A percentile compares a stretch with the other conserved stretches of the same genome.
Evolutionary conservation across 1,140 invertebrate genomes (phyloP).

Genomic region (Drosophila eugracilis): DNA sequence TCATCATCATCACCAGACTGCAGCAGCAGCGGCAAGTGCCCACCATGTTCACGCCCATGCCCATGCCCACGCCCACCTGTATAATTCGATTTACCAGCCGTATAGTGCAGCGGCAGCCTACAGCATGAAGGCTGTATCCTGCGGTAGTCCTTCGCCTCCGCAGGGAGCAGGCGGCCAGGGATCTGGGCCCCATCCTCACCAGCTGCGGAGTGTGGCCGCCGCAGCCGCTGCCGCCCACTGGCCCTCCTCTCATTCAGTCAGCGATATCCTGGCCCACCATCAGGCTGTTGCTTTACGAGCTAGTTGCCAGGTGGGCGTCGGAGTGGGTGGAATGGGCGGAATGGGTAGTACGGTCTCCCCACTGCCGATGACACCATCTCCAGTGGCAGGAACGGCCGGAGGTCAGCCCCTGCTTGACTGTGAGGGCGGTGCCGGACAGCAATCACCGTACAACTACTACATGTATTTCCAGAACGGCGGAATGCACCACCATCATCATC

Average conservation of each 20-base stretch:
- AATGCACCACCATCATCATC: slow-evolving; percentile 82
- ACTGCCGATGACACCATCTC: slow-evolving; percentile 77
- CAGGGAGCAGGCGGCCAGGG: slow-evolving; percentile 61
- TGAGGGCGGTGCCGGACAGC: slow-evolving; percentile 82
- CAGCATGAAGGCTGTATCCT: slow-evolving; percentile 83
- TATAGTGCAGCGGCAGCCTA: slow-evolving; percentile 85
- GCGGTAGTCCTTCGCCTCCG: slow-evolving; percentile 84
- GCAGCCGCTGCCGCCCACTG: slow-evolving; percentile 83
- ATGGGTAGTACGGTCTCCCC: slow-evolving; percentile 69
- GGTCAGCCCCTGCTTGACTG: slow-evolving; percentile 66
- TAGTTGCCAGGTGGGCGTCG: slow-evolving; percentile 71
- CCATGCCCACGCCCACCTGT: slow-evolving; percentile 86
- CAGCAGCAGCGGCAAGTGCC: slow-evolving; percentile 77
- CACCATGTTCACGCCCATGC: slow-evolving; percentile 86
- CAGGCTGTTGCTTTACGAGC: slow-evolving; percentile 79
- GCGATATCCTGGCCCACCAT: slow-evolving; percentile 88
- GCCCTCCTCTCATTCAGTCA: slow-evolving; percentile 89
- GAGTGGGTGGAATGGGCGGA: slow-evolving; percentile 37
- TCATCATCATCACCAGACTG: slow-evolving; percentile 83
- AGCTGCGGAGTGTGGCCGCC: slow-evolving; percentile 67
- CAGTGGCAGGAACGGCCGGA: slow-evolving; percentile 60
- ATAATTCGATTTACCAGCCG: slow-evolving; percentile 86
- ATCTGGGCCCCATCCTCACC: slow-evolving; percentile 69
- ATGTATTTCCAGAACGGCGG: slow-evolving; percentile 87
- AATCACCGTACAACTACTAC: slow-evolving; percentile 90